phyloP scores from a whole-genome alignment of 1,140 invertebrate species.

The Akabosia matsudoensis region DNA sequence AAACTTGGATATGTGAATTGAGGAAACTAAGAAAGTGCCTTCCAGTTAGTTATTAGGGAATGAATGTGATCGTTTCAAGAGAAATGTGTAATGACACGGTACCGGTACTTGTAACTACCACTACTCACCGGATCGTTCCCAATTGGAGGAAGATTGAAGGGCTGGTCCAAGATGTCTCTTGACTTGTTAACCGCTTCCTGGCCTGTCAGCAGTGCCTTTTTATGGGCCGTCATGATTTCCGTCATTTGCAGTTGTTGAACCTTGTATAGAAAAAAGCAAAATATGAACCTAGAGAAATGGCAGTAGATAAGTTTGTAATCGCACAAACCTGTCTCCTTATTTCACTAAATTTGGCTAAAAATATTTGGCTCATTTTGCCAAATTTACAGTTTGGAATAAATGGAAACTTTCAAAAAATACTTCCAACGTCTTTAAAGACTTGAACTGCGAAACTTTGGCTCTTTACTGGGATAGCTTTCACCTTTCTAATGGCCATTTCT shows the following conservation, averaged over 20 bases:
- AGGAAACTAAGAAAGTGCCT: no score
- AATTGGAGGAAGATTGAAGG: slow-evolving; percentile 43
- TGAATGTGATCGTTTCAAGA: slow-evolving; percentile 31
- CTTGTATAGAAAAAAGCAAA: slow-evolving; percentile 29
- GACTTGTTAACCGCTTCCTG: slow-evolving; percentile 41
- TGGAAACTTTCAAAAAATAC: no score
- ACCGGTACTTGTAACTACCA: slow-evolving; percentile 38
- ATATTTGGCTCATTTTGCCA: slow-evolving; percentile 13
- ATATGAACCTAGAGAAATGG: neutral
- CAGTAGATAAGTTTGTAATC: neutral
- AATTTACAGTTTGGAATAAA: no score
- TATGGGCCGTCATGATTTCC: slow-evolving; percentile 38
- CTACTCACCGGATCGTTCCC: slow-evolving; percentile 44
- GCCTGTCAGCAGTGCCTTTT: slow-evolving; percentile 36
- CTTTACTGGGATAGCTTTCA: no score
- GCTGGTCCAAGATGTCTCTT: slow-evolving; percentile 39
- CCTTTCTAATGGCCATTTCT: no score
- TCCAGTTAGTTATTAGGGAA: neutral
- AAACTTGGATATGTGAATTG: no score
- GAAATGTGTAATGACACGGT: slow-evolving; percentile 41
- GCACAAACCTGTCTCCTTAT: neutral
- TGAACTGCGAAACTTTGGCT: no score
- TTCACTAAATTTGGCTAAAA: slow-evolving; percentile 12
- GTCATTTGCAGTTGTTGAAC: slow-evolving; percentile 42
- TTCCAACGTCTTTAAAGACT: no score